Evolutionary conservation across 2,113 vertebrate species (phyloP), one percentile per base, ranked within the genome.

Genomic region (Scophthalmus maximus): DNA sequence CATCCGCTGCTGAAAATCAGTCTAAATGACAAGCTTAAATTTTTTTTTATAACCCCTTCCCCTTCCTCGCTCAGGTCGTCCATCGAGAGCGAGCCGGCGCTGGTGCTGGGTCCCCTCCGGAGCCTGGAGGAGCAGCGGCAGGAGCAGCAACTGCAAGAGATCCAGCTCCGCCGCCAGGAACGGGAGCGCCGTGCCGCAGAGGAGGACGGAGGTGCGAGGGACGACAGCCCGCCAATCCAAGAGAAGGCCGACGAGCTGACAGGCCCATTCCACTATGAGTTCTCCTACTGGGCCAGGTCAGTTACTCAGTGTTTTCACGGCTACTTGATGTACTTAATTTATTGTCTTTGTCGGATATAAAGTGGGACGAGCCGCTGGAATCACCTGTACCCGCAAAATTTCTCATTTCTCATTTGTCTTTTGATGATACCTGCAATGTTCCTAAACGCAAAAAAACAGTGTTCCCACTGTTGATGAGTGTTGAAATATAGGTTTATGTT

Each of bases 201-300:
- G 1, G 89, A 91, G 2, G 95, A 95, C 1, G 91, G 92, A 0
- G 94, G 89, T 0, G 76, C 74, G 86, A 92, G 89, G 0, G 95
- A 94, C 0, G 85, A 88, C 36, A 87, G 93, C 90, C 95, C 95
- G 1, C 97, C 95, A 0, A 89, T 95, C 46, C 95, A 95, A 2
- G 96, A 99, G 82, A 95, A 95, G 90, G 96, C 96, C 8, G 96
- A 97, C 2, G 96, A 98, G 8, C 87, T 97, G 4, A 93, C 93
- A 4, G 96, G 96, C 8, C 97, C 97, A 0, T 99, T 98, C 86
- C 92, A 95, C 14, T 98, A 97, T 4, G 97, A 98, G 61, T 99
- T 99, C 83, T 98, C 97, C 2, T 98, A 99, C 83, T 99, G 98
- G 98, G 98, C 97, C 58, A 95, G 97, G 98, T 98, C 67, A 9